Percentiles rank a stretch among this genome's conserved stretches.
Conservation (phyloP, 2,797 vertebrate species). For the Centropyge bicolor region DNA sequence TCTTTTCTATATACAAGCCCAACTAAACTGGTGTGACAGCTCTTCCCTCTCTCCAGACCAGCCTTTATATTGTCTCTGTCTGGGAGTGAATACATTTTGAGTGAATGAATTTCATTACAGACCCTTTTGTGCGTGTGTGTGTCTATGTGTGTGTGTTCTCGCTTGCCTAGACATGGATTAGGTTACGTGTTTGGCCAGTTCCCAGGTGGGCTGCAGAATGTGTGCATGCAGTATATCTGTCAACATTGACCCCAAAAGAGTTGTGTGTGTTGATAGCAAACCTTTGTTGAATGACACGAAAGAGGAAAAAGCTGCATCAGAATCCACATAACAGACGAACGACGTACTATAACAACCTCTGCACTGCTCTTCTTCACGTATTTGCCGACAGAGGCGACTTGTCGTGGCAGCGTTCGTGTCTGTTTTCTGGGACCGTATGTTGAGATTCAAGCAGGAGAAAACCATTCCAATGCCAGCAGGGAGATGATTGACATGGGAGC, state of each 20-base stretch:
- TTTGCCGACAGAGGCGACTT: conserved; percentile 40
- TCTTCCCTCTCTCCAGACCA: conserved; percentile 55
- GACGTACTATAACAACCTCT: conserved; percentile 15
- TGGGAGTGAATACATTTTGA: conserved; percentile 61
- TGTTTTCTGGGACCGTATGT: conserved; percentile 59
- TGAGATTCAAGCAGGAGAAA: conserved; percentile 54
- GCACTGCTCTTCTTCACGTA: conserved; percentile 6
- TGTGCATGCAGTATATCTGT: conserved; percentile 38
- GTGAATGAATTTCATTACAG: conserved; percentile 71
- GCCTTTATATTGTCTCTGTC: conserved; percentile 65
- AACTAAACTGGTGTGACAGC: conserved; percentile 80
- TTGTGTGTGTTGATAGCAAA: conserved; percentile 7
- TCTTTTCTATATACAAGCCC: conserved; percentile 67
- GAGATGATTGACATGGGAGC: conserved; percentile 78
- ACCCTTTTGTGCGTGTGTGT: conserved; percentile 14
- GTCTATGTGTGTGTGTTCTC: conserved; percentile 7
- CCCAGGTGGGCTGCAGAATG: conserved; percentile 51
- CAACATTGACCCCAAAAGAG: conserved; percentile 41
- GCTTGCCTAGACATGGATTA: conserved; percentile 33
- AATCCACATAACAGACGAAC: conserved; percentile 56
- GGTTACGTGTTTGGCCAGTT: conserved; percentile 49
- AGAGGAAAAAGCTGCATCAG: conserved; percentile 15
- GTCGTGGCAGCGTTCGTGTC: conserved; percentile 23
- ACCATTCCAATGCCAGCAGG: conserved; percentile 71
- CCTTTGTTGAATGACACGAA: conserved; percentile 23